Evolutionary conservation across 2,888 invertebrate species (phyloP).

Genomic region (Pomacea canaliculata): DNA sequence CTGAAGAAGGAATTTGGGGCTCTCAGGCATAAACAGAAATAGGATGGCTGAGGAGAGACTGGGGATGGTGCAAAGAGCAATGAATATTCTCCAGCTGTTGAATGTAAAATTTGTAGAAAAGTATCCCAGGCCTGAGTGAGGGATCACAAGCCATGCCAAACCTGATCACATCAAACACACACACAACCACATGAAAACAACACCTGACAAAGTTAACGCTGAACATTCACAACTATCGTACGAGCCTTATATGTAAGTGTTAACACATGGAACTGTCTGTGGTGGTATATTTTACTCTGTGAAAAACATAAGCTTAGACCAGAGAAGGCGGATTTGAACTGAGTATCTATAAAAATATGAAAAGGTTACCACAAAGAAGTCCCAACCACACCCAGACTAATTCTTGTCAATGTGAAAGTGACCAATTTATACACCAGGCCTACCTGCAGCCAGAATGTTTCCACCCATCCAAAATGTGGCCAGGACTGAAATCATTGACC

Average conservation of each 20-base stretch:
- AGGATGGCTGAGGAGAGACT: constrained; percentile 88
- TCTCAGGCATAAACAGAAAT: constrained; percentile 84
- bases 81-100: constrained; percentile 93
- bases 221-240: no score
- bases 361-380: no score
- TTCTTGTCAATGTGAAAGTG: no score
- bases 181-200: constrained; percentile 3
- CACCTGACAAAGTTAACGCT: no score
- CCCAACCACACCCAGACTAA: no score
- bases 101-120: constrained; percentile 76
- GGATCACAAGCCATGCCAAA: constrained; percentile 81
- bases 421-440: no score
- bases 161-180: constrained; percentile 66
- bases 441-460: constrained; percentile 89
- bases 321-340: no score
- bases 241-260: no score
- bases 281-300: no score
- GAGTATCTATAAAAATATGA: no score
- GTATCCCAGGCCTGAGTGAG: constrained; percentile 71
- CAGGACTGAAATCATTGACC: constrained; percentile 93
- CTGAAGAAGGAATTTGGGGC: constrained; percentile 88
- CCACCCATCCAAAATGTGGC: constrained; percentile 96
- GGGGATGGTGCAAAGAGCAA: constrained; percentile 88
- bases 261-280: no score
- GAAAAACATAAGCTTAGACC: no score